phyloP scores from a whole-genome alignment of 2,888 invertebrate genomes.

The Drosophila melanosoma region DNA sequence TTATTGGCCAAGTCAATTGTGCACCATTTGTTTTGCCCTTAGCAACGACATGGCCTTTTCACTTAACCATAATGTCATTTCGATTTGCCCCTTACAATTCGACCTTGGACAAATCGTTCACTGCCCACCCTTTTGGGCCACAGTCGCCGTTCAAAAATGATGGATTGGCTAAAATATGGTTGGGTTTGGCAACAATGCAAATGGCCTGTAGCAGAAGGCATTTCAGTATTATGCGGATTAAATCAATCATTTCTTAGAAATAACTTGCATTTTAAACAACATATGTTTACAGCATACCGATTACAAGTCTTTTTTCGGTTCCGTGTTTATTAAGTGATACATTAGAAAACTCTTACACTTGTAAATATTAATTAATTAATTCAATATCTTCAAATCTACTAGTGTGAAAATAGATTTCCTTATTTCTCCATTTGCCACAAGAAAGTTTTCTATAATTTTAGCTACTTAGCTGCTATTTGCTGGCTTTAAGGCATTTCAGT shows the following conservation, averaged over 20 bases:
- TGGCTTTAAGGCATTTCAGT: not conserved
- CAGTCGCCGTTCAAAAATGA: not conserved
- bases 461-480: not conserved
- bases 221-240: not conserved
- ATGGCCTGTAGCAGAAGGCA: not conserved
- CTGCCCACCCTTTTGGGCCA: not conserved
- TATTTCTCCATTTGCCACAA: not conserved
- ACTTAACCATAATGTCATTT: constrained; percentile 69
- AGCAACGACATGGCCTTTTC: constrained; percentile 50
- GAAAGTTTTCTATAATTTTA: not conserved
- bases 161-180: constrained; percentile 14
- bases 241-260: not conserved
- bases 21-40: constrained; percentile 69
- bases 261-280: not conserved
- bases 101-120: constrained; percentile 33
- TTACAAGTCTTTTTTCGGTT: not conserved
- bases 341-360: not conserved
- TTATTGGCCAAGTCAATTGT: constrained; percentile 78
- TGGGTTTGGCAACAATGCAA: not conserved
- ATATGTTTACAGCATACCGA: not conserved
- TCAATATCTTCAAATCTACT: not conserved
- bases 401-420: not conserved
- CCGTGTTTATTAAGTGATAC: not conserved
- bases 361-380: not conserved
- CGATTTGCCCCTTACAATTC: constrained; percentile 56